Conservation (phyloP, 2,113 vertebrate species). For the Arizona elegans region DNA sequence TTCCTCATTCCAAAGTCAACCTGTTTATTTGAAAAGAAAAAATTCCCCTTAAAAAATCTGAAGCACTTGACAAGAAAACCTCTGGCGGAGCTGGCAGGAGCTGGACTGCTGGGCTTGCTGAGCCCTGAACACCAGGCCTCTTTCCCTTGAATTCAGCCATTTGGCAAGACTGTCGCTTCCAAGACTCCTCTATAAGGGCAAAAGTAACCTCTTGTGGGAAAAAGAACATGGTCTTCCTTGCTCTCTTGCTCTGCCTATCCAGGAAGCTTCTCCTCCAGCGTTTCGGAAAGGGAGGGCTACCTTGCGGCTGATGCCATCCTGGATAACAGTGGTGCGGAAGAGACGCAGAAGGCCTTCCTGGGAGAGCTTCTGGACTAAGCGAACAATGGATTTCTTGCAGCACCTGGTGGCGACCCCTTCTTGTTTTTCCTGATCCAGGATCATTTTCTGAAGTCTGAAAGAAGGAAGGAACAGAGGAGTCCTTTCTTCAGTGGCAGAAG, state of each 20-base stretch:
- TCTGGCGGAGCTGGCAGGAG: not conserved
- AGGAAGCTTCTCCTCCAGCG: not conserved
- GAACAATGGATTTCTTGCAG: conserved; percentile 92
- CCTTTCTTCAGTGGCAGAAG: not conserved
- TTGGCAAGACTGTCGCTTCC: not conserved
- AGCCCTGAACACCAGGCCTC: too few species aligned
- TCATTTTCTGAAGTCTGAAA: conserved; percentile 89
- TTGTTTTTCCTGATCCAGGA: conserved; percentile 87
- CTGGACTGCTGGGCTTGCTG: too few species aligned
- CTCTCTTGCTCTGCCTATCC: not conserved
- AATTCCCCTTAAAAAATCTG: not conserved
- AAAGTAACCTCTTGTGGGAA: not conserved
- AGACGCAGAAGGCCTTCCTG: conserved; percentile 84
- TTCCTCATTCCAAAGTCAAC: not conserved
- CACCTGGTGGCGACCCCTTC: conserved; percentile 86
- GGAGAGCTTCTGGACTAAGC: conserved; percentile 79
- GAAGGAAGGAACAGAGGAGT: not conserved
- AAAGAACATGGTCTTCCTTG: too few species aligned
- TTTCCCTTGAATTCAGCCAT: not conserved
- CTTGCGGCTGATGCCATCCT: conserved; percentile 91
- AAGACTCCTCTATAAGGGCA: too few species aligned
- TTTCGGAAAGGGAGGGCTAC: conserved; percentile 52
- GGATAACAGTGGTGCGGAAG: conserved; percentile 86
- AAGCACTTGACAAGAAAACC: not conserved
- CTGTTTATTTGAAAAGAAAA: not conserved